These are phyloP conservation scores for Hyperopisus bebe DNA, from an alignment of 2,113 vertebrate genomes.

Conservation along the genomic window DNA sequence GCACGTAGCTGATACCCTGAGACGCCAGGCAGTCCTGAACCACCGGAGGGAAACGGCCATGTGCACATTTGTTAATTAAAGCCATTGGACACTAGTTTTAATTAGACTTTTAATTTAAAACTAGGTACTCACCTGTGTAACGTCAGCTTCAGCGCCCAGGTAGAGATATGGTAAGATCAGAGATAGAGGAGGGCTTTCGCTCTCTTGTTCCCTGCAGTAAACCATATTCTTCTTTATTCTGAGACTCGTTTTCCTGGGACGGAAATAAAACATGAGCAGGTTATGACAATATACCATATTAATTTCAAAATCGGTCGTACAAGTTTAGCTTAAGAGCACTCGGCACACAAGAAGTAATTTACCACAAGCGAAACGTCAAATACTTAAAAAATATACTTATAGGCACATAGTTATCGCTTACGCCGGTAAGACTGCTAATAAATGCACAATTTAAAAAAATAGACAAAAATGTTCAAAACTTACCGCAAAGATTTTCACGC, in stretches of 20 bases:
- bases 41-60: constrained; percentile 6
- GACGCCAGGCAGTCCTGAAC: constrained; percentile 57
- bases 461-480: background rate
- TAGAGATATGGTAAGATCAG: constrained; percentile 66
- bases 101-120: background rate
- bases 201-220: constrained; percentile 45
- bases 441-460: background rate
- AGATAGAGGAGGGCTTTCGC: constrained; percentile 51
- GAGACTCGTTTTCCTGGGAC: background rate
- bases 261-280: background rate
- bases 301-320: background rate
- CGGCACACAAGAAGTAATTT: too few relatives aligned
- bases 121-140: constrained; percentile 56
- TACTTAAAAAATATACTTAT: background rate
- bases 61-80: background rate
- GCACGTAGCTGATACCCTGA: constrained; percentile 64
- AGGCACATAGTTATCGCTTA: background rate
- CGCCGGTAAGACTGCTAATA: background rate
- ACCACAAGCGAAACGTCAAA: background rate
- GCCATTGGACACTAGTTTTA: background rate
- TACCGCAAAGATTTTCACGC: background rate
- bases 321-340: background rate
- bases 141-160: constrained; percentile 69
- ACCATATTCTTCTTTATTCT: constrained; percentile 46
- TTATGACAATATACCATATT: background rate